Conservation (phyloP, 2,797 vertebrate genomes). For the Microctenopoma steveboyesi region DNA sequence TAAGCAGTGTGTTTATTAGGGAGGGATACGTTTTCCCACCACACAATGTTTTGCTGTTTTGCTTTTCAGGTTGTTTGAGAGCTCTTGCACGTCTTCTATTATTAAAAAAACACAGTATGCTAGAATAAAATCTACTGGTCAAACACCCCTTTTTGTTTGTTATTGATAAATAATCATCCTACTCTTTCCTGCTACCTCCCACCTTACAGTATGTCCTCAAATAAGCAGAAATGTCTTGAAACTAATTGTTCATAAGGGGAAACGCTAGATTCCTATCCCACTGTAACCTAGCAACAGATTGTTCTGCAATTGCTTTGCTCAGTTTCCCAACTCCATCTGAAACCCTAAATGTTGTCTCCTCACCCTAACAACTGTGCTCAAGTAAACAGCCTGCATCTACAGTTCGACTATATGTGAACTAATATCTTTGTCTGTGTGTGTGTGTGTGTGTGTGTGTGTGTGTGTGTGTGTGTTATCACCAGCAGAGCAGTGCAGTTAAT, state of each 20-base stretch:
- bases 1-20: not conserved
- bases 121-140: not conserved
- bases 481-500: slow-evolving; percentile 73
- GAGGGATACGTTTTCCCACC: too few species aligned
- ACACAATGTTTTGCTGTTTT: too few species aligned
- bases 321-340: slow-evolving; percentile 22
- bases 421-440: slow-evolving; percentile 6
- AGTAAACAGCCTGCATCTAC: slow-evolving; percentile 35
- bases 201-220: not conserved
- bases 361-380: slow-evolving; percentile 37
- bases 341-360: slow-evolving; percentile 39
- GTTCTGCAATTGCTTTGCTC: slow-evolving; percentile 26
- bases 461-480: slow-evolving; percentile 58
- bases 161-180: not conserved
- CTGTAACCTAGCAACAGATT: slow-evolving; percentile 50
- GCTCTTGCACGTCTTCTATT: not conserved
- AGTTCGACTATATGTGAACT: slow-evolving; percentile 3
- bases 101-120: too few species aligned
- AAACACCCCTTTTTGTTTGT: not conserved
- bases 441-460: not conserved
- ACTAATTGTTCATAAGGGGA: slow-evolving; percentile 30
- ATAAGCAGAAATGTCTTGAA: slow-evolving; percentile 16
- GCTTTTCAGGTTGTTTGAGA: not conserved
- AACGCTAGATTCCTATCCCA: not conserved
- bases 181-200: not conserved